phyloP scores from a whole-genome alignment of 2,797 vertebrate species.

The Dromococcyx pavoninus region DNA sequence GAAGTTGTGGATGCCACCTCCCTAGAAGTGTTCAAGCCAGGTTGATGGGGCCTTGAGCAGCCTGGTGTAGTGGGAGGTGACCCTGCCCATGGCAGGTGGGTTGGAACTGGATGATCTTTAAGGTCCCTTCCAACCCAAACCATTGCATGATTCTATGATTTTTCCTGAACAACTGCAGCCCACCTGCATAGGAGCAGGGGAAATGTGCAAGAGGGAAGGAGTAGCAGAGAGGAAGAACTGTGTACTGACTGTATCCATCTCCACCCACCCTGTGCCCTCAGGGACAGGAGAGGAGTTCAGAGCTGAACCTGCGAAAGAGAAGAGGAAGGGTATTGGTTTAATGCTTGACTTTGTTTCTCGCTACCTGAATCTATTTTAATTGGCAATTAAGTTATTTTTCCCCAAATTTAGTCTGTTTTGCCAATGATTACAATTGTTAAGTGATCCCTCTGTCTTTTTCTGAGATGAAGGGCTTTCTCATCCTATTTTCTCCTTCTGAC shows the following conservation, averaged over 20 bases:
- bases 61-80: no score
- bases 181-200: background rate
- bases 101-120: no score
- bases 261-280: accelerated
- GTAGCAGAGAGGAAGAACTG: background rate
- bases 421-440: background rate
- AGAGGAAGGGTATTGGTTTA: background rate
- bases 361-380: background rate
- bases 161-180: background rate
- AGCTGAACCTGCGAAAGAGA: background rate
- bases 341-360: background rate
- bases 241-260: background rate
- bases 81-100: no score
- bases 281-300: background rate
- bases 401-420: background rate
- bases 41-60: no score
- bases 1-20: no score
- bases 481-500: background rate
- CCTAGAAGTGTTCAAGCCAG: no score
- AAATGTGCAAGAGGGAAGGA: background rate
- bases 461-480: background rate
- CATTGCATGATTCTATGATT: no score
- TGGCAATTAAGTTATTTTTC: background rate
- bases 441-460: background rate
- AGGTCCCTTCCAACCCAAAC: no score